Conservation (phyloP, 2,888 invertebrate genomes). For the Amblyjoppa fuscipennis region DNA sequence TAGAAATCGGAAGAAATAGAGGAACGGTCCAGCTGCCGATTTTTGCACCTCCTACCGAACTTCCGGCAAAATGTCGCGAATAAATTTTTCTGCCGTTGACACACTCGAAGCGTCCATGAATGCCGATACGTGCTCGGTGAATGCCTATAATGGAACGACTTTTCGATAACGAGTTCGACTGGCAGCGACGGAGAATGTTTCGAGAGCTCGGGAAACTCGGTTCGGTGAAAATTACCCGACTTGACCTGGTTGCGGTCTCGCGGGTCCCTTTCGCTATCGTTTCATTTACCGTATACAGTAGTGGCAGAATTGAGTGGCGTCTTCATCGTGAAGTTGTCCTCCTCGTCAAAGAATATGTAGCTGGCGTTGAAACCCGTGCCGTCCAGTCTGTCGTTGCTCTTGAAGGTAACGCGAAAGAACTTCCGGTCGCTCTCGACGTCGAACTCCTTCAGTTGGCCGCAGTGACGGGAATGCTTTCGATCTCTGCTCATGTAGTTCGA, state of each 20-base stretch:
- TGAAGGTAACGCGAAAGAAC: conserved; percentile 97
- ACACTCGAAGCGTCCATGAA: not conserved
- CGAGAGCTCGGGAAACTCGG: not conserved
- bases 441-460: conserved; percentile 93
- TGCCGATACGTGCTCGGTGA: not conserved
- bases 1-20: not conserved
- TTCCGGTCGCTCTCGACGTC: conserved; percentile 94
- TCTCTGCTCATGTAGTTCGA: conserved; percentile 97
- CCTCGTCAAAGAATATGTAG: conserved; percentile 93
- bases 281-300: conserved; percentile 70
- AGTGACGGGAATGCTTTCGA: conserved; percentile 94
- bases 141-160: not conserved
- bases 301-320: conserved; percentile 79
- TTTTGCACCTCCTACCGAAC: not conserved
- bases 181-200: not conserved
- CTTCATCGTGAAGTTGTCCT: conserved; percentile 87
- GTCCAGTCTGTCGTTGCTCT: conserved; percentile 97
- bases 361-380: conserved; percentile 97
- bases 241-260: not conserved
- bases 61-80: conserved; percentile 3
- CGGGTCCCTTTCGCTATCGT: conserved; percentile 2
- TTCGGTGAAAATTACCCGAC: not conserved
- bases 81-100: conserved; percentile 2
- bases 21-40: not conserved
- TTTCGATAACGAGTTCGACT: conserved; percentile 14